Conservation (phyloP, 2,888 invertebrate species). For the Eilema caniola region DNA sequence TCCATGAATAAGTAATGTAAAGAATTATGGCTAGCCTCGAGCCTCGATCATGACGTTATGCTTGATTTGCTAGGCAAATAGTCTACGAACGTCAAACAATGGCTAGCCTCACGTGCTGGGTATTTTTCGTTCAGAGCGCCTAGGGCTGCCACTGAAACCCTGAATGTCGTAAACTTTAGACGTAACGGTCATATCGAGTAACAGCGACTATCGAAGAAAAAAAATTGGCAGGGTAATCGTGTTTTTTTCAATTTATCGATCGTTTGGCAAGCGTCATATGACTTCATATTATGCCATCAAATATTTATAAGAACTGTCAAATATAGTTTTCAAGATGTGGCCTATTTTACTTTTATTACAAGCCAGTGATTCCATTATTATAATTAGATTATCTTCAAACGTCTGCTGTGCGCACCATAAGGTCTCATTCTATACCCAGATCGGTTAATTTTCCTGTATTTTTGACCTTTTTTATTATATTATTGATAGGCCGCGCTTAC, state of each 20-base stretch:
- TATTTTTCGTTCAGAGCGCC: background rate
- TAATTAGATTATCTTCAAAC: background rate
- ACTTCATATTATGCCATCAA: background rate
- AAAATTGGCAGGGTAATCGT: too few relatives aligned
- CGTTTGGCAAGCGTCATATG: background rate
- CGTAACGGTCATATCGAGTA: too few relatives aligned
- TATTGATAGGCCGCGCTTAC: too few relatives aligned
- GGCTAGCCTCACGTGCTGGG: background rate
- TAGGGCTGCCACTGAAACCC: background rate
- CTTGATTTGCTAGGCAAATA: slow-evolving; percentile 2
- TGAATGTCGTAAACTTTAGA: too few relatives aligned
- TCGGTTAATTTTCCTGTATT: background rate
- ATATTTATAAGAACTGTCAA: background rate
- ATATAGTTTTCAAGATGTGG: background rate
- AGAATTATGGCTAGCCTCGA: background rate
- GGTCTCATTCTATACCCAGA: background rate
- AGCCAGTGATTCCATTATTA: background rate
- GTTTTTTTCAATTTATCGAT: too few relatives aligned
- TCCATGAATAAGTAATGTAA: background rate
- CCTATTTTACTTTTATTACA: background rate
- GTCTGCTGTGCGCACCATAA: background rate
- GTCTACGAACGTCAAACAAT: slow-evolving; percentile 5
- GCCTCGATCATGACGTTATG: background rate
- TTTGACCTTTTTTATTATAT: too few relatives aligned
- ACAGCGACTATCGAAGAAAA: too few relatives aligned